Percentiles rank a stretch among this genome's conserved stretches.
Evolutionary conservation across 2,797 vertebrate genomes (phyloP).

Genomic region (Leuciscus waleckii): DNA sequence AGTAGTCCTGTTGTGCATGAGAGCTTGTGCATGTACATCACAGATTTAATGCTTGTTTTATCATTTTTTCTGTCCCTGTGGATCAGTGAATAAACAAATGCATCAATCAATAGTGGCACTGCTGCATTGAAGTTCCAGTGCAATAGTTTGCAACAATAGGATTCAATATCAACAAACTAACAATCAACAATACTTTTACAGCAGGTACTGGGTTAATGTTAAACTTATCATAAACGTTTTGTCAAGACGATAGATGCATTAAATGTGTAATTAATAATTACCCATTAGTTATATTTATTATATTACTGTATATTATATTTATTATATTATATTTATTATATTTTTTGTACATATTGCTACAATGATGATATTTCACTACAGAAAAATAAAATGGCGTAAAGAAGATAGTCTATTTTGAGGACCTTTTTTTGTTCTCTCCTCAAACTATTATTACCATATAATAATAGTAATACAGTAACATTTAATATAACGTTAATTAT

Average conservation of each 20-base stretch:
- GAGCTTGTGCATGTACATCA: constrained; percentile 13
- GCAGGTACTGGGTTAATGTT: neutral
- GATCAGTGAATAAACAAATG: constrained; percentile 9
- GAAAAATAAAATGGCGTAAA: no score
- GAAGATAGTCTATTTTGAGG: no score
- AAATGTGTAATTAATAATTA: no score
- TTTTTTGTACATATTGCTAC: no score
- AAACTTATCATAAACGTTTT: neutral
- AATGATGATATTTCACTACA: no score
- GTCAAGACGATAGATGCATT: neutral
- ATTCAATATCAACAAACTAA: neutral
- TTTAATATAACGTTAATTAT: no score
- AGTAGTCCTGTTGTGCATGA: constrained; percentile 1
- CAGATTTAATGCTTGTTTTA: neutral
- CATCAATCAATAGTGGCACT: neutral
- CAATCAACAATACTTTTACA: neutral
- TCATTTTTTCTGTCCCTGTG: neutral
- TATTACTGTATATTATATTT: no score
- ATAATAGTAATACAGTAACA: no score
- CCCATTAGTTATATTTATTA: no score
- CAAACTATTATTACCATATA: no score
- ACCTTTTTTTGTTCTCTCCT: no score
- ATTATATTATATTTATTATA: no score
- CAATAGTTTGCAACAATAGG: neutral
- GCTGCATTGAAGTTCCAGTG: neutral